Evolutionary conservation across 1,140 invertebrate species (phyloP).

Genomic region (Lepidurus packardi): DNA sequence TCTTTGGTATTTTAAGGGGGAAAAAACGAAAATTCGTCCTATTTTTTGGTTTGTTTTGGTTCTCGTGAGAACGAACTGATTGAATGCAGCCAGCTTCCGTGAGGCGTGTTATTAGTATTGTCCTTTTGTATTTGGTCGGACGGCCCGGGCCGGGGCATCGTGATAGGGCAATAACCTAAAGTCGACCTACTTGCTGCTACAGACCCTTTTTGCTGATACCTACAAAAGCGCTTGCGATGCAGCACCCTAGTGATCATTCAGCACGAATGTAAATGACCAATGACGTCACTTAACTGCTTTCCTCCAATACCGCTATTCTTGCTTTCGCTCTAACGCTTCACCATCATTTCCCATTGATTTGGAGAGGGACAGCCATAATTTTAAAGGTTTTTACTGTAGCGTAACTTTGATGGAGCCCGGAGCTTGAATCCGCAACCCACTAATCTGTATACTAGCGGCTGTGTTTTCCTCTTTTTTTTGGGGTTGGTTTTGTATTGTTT

Average conservation of each 20-base stretch:
- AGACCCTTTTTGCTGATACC: background rate
- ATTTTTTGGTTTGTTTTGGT: no score
- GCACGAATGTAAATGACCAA: conserved; percentile 4
- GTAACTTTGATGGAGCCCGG: background rate
- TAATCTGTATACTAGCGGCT: background rate
- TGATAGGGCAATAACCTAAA: conserved; percentile 14
- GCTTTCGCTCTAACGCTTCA: background rate
- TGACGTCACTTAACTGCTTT: background rate
- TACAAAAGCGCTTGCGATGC: background rate
- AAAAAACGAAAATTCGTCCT: no score
- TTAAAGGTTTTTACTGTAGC: background rate
- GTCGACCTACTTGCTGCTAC: conserved; percentile 17
- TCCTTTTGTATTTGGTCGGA: background rate
- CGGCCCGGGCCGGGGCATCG: background rate
- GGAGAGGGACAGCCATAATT: background rate
- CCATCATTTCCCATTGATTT: background rate
- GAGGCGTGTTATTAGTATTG: background rate
- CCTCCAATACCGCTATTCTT: background rate
- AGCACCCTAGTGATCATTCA: conserved; percentile 1
- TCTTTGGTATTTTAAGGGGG: no score
- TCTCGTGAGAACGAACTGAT: no score
- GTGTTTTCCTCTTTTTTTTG: background rate
- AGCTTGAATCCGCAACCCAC: background rate
- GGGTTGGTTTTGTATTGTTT: background rate
- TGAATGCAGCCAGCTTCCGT: background rate